phyloP scores from a whole-genome alignment of 1,140 invertebrate species.

The Pinna nobilis region DNA sequence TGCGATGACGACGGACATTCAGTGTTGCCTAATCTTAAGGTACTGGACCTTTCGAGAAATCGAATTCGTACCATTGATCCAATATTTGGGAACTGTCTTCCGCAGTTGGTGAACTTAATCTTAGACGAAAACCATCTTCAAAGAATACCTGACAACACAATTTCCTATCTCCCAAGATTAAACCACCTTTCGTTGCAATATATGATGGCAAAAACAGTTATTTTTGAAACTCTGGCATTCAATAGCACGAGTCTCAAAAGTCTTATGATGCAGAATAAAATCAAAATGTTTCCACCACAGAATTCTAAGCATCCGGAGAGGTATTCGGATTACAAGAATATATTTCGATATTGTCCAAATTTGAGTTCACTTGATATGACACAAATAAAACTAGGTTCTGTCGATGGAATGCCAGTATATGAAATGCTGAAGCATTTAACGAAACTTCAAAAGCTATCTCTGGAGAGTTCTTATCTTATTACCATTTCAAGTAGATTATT shows the following conservation, averaged over 20 bases:
- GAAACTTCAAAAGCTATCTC: constrained; percentile 10
- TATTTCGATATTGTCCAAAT: constrained; percentile 15
- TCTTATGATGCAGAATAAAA: constrained; percentile 7
- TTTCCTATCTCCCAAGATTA: constrained; percentile 3
- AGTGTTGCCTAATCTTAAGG: not conserved
- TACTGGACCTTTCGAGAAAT: constrained; percentile 1
- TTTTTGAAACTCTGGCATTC: constrained; percentile 7
- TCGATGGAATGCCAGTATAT: not conserved
- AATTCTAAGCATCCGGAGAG: not conserved
- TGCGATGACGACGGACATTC: not conserved
- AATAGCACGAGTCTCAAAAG: not conserved
- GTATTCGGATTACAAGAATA: constrained; percentile 8
- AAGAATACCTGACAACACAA: constrained; percentile 9
- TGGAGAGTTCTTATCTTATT: constrained; percentile 1
- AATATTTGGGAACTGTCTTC: not conserved
- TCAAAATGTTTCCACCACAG: not conserved
- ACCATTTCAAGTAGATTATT: constrained; percentile 2
- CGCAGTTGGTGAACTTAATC: constrained; percentile 4
- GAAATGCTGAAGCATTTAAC: not conserved
- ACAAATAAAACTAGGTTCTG: constrained; percentile 2
- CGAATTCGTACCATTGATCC: not conserved
- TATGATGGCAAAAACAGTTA: not conserved
- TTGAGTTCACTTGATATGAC: constrained; percentile 16
- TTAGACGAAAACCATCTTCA: not conserved
- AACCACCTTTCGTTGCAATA: constrained; percentile 1